Conservation (phyloP, 1,140 invertebrate genomes). For the Scaptomyza pallida region DNA sequence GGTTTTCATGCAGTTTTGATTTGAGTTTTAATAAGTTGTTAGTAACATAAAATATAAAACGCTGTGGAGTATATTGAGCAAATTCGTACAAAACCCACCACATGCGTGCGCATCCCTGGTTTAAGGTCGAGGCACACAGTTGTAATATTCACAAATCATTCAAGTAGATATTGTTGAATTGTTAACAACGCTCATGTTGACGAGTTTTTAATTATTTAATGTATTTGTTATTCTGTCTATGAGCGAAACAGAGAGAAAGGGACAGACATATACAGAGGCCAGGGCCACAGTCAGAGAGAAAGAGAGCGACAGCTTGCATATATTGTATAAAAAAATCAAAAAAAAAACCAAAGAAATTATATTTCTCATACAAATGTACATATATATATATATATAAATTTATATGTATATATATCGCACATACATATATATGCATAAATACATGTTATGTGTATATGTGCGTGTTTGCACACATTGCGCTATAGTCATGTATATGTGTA, state of each 20-base stretch:
- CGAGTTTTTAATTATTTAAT: conserved; percentile 81
- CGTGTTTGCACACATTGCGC: conserved; percentile 38
- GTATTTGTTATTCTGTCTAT: conserved; percentile 80
- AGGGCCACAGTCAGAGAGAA: conserved; percentile 67
- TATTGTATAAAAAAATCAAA: conserved; percentile 45
- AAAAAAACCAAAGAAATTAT: conserved; percentile 35
- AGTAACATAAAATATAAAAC: background rate
- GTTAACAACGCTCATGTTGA: conserved; percentile 69
- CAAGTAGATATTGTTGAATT: conserved; percentile 70
- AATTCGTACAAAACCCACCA: conserved; percentile 4
- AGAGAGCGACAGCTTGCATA: conserved; percentile 66
- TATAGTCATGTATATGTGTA: conserved; percentile 51
- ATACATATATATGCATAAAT: conserved; percentile 40
- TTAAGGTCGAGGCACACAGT: conserved; percentile 6
- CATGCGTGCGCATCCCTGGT: conserved; percentile 18
- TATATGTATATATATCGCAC: conserved; percentile 21
- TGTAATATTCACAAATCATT: conserved; percentile 43
- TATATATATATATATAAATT: conserved; percentile 26
- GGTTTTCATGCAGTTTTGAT: background rate
- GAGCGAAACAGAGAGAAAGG: conserved; percentile 73
- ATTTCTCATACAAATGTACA: conserved; percentile 40
- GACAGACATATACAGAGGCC: conserved; percentile 71
- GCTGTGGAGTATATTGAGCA: background rate
- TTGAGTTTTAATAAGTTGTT: background rate
- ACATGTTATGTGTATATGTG: conserved; percentile 40